Percentiles rank a stretch among this genome's conserved stretches.
Conservation (phyloP, 2,797 vertebrate species). For the Bradypodion pumilum region DNA sequence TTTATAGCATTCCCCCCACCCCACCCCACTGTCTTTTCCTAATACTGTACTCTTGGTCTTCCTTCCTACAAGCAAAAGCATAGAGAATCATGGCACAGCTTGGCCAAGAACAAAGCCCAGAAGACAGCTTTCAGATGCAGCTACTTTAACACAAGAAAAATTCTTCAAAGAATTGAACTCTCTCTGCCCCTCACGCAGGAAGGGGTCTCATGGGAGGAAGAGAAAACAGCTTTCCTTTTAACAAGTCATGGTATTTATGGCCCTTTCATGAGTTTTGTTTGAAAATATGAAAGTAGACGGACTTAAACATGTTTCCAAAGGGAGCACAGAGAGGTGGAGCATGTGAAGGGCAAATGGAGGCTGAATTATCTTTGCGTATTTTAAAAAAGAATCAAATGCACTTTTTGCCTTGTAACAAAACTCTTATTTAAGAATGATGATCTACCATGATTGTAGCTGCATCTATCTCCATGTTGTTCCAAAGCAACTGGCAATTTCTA, state of each 20-base stretch:
- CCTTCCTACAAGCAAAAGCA: constrained; percentile 65
- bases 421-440: constrained; percentile 49
- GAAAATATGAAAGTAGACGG: constrained; percentile 72
- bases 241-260: constrained; percentile 72
- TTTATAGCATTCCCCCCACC: constrained; percentile 50
- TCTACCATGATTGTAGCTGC: constrained; percentile 43
- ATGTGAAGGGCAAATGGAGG: constrained; percentile 59
- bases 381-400: constrained; percentile 61
- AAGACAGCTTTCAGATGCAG: constrained; percentile 66
- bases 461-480: constrained; percentile 54
- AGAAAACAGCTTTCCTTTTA: constrained; percentile 75
- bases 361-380: constrained; percentile 51
- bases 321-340: constrained; percentile 45
- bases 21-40: constrained; percentile 52
- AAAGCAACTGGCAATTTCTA: constrained; percentile 60
- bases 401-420: constrained; percentile 64
- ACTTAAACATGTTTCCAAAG: constrained; percentile 68
- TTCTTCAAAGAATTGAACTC: constrained; percentile 74
- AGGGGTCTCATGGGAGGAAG: constrained; percentile 67
- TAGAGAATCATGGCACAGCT: constrained; percentile 53
- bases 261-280: constrained; percentile 71
- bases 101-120: constrained; percentile 60
- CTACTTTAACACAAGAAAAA: constrained; percentile 68
- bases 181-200: constrained; percentile 61
- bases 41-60: constrained; percentile 41